These are phyloP conservation scores for Erannis defoliaria DNA, from an alignment of 2,888 invertebrate genomes.

Conservation along the genomic window DNA sequence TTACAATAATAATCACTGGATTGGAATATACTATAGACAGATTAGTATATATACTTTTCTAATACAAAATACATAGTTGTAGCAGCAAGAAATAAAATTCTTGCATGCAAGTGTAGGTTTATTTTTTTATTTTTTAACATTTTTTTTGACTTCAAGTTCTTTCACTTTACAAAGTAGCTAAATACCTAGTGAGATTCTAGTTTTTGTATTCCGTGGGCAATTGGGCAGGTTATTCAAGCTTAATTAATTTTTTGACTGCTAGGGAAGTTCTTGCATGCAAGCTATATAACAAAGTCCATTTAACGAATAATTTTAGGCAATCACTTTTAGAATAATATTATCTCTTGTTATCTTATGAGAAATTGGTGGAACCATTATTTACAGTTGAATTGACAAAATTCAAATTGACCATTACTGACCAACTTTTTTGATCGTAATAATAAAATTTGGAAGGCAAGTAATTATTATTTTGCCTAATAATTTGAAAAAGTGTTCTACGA, in stretches of 20 bases:
- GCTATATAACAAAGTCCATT: background rate
- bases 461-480: background rate
- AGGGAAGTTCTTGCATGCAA: background rate
- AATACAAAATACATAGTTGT: too few relatives aligned
- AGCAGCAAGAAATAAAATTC: background rate
- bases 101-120: background rate
- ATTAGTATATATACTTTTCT: constrained; percentile 29
- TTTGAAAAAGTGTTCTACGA: background rate
- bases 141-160: too few relatives aligned
- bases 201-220: background rate
- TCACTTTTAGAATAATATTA: background rate
- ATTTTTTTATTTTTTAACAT: too few relatives aligned
- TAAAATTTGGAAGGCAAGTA: background rate
- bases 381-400: constrained; percentile 30
- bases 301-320: background rate
- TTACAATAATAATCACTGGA: constrained; percentile 39
- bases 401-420: constrained; percentile 69
- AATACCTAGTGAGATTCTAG: background rate
- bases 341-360: background rate
- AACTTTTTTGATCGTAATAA: constrained; percentile 13
- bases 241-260: background rate
- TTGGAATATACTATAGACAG: constrained; percentile 36
- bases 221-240: background rate
- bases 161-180: too few relatives aligned
- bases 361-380: constrained; percentile 24